Percentiles rank a stretch among this genome's conserved stretches.
Evolutionary conservation across 2,113 vertebrate genomes (phyloP).

Genomic region (Oncorhynchus tshawytscha): DNA sequence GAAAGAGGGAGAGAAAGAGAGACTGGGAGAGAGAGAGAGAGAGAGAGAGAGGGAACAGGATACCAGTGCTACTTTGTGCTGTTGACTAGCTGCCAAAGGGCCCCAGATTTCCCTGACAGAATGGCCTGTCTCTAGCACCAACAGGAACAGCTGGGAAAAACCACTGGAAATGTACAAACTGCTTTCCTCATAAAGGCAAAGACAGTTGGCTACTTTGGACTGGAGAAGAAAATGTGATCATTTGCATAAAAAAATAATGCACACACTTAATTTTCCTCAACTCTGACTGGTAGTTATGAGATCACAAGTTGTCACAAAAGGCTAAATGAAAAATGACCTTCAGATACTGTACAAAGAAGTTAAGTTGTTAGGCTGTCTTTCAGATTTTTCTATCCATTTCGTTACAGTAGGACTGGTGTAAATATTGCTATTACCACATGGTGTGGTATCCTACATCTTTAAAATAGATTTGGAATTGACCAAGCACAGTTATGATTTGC

Average conservation of each 20-base stretch:
- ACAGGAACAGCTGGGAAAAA: slow-evolving; percentile 34
- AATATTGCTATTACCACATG: slow-evolving; percentile 36
- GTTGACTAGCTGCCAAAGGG: slow-evolving; percentile 23
- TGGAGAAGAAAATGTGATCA: not conserved
- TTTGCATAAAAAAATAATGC: slow-evolving; percentile 36
- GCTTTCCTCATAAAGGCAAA: not conserved
- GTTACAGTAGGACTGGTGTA: slow-evolving; percentile 3
- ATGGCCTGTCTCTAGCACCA: slow-evolving; percentile 22
- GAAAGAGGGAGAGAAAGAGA: no score
- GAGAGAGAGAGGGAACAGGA: not conserved
- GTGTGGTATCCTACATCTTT: slow-evolving; percentile 29
- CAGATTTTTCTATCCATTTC: not conserved
- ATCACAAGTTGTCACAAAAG: not conserved
- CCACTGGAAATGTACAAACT: slow-evolving; percentile 23
- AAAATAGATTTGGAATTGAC: slow-evolving; percentile 9
- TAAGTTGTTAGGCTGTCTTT: not conserved
- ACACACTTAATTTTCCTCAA: not conserved
- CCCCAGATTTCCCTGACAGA: slow-evolving; percentile 38
- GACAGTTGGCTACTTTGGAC: slow-evolving; percentile 38
- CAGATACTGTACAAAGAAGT: not conserved
- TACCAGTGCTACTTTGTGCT: slow-evolving; percentile 19
- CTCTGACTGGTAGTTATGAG: slow-evolving; percentile 5
- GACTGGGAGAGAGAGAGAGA: no score
- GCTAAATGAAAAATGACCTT: not conserved
- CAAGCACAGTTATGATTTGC: slow-evolving; percentile 10